These are phyloP conservation scores for Holotrichia oblita DNA, from an alignment of 1,140 invertebrate species.

Conservation along the genomic window DNA sequence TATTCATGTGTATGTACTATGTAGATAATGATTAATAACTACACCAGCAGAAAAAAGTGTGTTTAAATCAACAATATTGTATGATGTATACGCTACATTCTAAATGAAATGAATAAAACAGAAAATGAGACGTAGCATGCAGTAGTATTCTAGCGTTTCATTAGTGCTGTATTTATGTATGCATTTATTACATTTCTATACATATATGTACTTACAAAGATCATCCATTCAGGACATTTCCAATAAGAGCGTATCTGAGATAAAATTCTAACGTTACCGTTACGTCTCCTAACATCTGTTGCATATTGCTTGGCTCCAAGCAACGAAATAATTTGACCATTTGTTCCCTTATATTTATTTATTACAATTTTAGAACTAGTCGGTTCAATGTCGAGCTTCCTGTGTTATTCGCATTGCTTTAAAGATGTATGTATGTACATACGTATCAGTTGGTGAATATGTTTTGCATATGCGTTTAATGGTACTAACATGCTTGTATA, in stretches of 20 bases:
- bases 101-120: neutral
- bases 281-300: no score
- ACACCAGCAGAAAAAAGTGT: no score
- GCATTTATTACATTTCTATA: neutral
- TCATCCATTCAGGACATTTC: neutral
- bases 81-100: neutral
- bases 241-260: neutral
- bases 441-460: neutral
- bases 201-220: neutral
- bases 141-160: neutral
- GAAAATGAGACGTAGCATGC: neutral
- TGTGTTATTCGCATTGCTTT: neutral
- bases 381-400: neutral
- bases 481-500: neutral
- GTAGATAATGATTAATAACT: no score
- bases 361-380: neutral
- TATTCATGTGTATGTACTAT: no score
- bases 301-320: neutral
- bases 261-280: neutral
- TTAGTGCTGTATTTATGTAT: neutral
- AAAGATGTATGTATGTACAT: neutral
- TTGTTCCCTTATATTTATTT: constrained; percentile 10
- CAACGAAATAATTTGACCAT: neutral
- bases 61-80: no score
- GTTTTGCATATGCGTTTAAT: neutral